Conservation (phyloP, 2,113 vertebrate species). For the Neogobius melanostomus region DNA sequence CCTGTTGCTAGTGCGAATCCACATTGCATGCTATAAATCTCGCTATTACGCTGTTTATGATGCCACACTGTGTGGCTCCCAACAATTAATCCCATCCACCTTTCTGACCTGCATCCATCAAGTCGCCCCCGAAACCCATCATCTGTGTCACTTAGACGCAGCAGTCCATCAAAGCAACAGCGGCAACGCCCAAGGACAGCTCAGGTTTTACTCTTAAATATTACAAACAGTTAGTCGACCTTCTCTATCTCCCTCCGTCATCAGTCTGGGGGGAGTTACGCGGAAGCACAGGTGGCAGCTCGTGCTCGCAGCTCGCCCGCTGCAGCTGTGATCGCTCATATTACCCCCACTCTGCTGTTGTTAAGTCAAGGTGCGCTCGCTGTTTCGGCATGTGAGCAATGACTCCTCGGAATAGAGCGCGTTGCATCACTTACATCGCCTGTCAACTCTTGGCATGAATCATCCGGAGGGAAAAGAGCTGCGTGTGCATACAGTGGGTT, state of each 20-base stretch:
- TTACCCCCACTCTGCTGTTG: constrained; percentile 13
- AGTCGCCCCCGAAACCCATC: neutral
- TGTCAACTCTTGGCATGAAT: constrained; percentile 39
- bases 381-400: constrained; percentile 31
- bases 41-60: too few species aligned
- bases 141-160: neutral
- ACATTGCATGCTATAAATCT: too few species aligned
- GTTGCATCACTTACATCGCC: constrained; percentile 35
- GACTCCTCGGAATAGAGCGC: constrained; percentile 50
- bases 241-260: neutral
- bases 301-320: neutral
- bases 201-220: neutral
- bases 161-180: neutral
- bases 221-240: neutral
- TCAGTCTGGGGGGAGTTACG: neutral
- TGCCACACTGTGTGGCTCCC: too few species aligned
- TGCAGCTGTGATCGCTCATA: neutral
- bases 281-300: neutral
- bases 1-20: too few species aligned
- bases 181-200: neutral
- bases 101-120: neutral
- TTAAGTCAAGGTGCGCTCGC: constrained; percentile 14
- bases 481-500: too few species aligned
- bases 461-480: constrained; percentile 14
- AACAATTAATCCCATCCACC: neutral